Conservation (phyloP, 2,797 vertebrate genomes). For the Dendrocincla fuliginosa region DNA sequence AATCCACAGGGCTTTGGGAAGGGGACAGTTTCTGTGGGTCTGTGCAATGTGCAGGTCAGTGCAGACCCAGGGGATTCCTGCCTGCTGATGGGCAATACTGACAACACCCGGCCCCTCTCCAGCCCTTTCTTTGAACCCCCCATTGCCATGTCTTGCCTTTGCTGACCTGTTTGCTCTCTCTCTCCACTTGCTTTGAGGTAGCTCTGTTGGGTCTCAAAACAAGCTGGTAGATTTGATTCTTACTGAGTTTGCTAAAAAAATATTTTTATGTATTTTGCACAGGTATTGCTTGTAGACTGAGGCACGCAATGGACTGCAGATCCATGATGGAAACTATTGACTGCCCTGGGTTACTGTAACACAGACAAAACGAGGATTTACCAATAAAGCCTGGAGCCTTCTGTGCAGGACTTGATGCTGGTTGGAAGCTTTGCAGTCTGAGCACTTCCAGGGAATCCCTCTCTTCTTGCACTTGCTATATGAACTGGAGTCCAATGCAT, state of each 20-base stretch:
- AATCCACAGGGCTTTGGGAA: background rate
- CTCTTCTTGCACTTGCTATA: background rate
- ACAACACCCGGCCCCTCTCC: background rate
- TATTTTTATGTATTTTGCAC: background rate
- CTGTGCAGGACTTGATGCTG: background rate
- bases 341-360: background rate
- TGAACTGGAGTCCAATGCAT: background rate
- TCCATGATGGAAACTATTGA: background rate
- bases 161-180: fast-evolving
- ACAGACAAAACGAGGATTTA: background rate
- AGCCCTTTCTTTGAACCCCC: background rate
- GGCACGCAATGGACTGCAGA: background rate
- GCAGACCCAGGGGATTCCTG: background rate
- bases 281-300: background rate
- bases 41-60: background rate
- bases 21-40: background rate
- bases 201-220: background rate
- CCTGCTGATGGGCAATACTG: background rate
- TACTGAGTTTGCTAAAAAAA: too few species aligned
- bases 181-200: background rate
- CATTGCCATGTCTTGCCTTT: too few species aligned
- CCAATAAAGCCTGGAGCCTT: background rate
- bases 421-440: background rate
- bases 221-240: background rate
- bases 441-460: background rate